A percentile compares a stretch with the other conserved stretches of the same genome.
phyloP scores from a whole-genome alignment of 2,888 invertebrate genomes.

The Oasisia sp. region DNA sequence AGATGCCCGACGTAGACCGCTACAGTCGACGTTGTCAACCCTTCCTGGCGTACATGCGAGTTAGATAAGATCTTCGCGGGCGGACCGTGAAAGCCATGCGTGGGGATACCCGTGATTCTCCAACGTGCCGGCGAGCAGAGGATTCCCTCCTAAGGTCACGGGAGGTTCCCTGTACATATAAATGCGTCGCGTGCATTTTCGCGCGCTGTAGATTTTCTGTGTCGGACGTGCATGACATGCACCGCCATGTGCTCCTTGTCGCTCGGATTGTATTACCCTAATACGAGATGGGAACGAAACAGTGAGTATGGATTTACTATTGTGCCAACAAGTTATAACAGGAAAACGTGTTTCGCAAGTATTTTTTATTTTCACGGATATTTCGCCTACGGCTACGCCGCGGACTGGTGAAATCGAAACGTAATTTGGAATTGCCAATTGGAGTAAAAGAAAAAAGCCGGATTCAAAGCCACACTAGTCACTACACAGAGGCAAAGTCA shows the following conservation, averaged over 20 bases:
- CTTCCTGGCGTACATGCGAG: neutral
- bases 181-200: neutral
- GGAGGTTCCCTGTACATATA: neutral
- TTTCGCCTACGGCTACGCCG: neutral
- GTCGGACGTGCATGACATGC: neutral
- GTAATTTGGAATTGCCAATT: neutral
- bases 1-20: neutral
- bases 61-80: neutral
- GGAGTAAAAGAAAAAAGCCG: neutral
- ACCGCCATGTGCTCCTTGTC: neutral
- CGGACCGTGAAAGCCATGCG: neutral
- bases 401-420: neutral
- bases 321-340: neutral
- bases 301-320: constrained; percentile 13
- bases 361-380: neutral
- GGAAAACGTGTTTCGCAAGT: neutral
- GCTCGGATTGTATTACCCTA: neutral
- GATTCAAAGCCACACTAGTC: neutral
- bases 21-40: neutral
- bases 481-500: too few relatives aligned
- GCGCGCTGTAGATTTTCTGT: neutral
- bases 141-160: neutral
- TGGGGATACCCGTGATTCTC: neutral
- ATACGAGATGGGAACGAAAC: neutral
- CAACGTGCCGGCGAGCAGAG: neutral